phyloP scores from a whole-genome alignment of 2,888 invertebrate genomes.

The Leptarthrus brevirostris region DNA sequence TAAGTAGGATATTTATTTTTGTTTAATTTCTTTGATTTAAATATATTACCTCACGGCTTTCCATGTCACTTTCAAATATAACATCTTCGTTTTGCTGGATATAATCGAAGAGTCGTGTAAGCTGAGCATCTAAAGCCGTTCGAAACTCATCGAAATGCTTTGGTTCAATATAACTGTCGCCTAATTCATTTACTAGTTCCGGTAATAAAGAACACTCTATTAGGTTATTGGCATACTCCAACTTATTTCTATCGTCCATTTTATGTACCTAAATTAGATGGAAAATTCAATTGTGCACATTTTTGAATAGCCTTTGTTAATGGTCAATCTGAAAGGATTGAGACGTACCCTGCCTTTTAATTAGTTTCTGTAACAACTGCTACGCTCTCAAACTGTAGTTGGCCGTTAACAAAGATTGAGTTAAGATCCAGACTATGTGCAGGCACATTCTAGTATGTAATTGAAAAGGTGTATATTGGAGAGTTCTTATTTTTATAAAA shows the following conservation, averaged over 20 bases:
- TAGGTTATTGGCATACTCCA: not conserved
- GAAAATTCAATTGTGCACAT: not conserved
- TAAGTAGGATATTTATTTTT: not conserved
- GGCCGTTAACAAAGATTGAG: too few relatives aligned
- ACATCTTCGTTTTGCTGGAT: not conserved
- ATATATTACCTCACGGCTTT: not conserved
- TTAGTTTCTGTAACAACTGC: too few relatives aligned
- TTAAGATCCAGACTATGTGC: too few relatives aligned
- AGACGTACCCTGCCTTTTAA: too few relatives aligned
- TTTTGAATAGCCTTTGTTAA: constrained; percentile 1
- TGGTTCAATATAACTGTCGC: not conserved
- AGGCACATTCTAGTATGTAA: too few relatives aligned
- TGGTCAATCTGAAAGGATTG: too few relatives aligned
- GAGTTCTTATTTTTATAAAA: too few relatives aligned
- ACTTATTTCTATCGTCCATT: not conserved
- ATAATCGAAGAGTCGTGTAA: constrained; percentile 33
- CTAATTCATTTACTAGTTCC: constrained; percentile 21
- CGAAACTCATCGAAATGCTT: constrained; percentile 36
- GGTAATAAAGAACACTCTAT: constrained; percentile 11
- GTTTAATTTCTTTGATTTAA: not conserved
- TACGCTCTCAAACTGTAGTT: too few relatives aligned
- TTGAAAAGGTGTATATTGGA: too few relatives aligned
- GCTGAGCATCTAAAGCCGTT: not conserved
- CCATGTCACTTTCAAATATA: not conserved
- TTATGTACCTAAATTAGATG: not conserved